Conservation (phyloP, 2,888 invertebrate genomes). For the Notodonta dromedarius region DNA sequence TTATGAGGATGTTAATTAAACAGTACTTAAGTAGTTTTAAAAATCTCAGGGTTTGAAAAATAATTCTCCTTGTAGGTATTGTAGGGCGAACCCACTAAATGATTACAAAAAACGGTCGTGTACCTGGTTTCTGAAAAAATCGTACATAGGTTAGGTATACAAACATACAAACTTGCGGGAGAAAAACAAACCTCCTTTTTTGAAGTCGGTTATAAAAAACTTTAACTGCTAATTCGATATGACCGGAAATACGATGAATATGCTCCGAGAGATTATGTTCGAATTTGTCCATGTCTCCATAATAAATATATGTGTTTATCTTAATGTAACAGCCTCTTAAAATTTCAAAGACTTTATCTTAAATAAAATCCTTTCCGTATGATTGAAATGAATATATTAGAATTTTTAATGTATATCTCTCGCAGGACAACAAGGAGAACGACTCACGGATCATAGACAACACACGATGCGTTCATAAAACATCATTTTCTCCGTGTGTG, state of each 20-base stretch:
- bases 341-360: conserved; percentile 27
- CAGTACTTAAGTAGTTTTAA: background rate
- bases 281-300: conserved; percentile 16
- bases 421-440: background rate
- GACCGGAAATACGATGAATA: background rate
- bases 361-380: conserved; percentile 30
- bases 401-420: conserved; percentile 29
- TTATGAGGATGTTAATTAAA: background rate
- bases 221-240: no score
- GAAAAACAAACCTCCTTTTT: no score
- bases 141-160: no score
- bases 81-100: no score
- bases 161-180: no score
- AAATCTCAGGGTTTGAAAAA: no score
- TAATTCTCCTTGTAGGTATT: no score
- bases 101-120: no score
- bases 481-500: conserved; percentile 60
- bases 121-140: no score
- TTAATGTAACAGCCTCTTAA: conserved; percentile 21
- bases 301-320: conserved; percentile 15
- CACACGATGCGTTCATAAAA: conserved; percentile 38
- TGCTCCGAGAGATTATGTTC: background rate
- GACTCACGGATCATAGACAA: conserved; percentile 28
- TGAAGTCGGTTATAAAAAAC: no score
- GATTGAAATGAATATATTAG: conserved; percentile 39